Evolutionary conservation across 2,797 vertebrate species (phyloP).

Genomic region (Crypturellus tataupa): DNA sequence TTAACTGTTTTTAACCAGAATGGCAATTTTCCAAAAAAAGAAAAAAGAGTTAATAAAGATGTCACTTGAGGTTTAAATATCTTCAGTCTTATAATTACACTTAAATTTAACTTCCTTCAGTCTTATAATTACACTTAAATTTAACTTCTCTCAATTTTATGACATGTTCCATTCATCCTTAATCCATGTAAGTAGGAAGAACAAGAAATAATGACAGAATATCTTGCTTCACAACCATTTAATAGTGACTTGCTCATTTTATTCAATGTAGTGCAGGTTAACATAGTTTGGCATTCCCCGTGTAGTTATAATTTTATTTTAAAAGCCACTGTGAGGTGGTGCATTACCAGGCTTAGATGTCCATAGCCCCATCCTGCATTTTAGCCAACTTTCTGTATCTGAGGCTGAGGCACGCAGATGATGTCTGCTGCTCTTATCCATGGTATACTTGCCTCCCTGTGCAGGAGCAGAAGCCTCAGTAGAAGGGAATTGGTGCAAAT

Average conservation of each 20-base stretch:
- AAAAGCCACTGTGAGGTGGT: background rate
- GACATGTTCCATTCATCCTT: background rate
- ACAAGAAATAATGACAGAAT: background rate
- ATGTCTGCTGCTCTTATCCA: background rate
- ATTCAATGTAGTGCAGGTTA: background rate
- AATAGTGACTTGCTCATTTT: background rate
- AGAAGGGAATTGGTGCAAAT: fast-evolving
- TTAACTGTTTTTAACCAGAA: background rate
- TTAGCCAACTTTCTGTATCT: background rate
- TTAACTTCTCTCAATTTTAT: background rate
- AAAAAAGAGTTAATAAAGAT: background rate
- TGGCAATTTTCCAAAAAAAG: background rate
- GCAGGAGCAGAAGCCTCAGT: background rate
- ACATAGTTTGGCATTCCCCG: background rate
- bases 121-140: background rate
- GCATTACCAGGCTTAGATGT: background rate
- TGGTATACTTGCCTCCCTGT: background rate
- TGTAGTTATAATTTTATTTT: background rate
- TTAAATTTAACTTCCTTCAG: background rate
- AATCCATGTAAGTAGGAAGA: background rate
- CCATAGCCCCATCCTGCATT: fast-evolving
- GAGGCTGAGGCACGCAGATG: background rate
- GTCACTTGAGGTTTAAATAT: background rate
- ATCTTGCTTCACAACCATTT: background rate
- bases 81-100: background rate